Evolutionary conservation across 2,888 invertebrate species (phyloP).

Genomic region (Cotesia congregata): DNA sequence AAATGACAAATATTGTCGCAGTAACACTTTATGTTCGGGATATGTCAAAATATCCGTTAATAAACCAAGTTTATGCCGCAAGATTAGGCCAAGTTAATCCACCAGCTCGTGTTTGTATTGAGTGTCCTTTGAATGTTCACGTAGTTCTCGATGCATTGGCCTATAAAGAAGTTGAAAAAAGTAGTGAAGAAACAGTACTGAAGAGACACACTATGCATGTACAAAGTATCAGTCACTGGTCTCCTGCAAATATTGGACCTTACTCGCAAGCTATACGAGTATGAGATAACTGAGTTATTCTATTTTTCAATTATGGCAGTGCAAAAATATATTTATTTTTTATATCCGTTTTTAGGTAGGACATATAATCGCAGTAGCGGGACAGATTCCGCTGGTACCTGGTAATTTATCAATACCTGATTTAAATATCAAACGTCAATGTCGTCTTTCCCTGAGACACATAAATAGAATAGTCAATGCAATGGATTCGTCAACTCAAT

Average conservation of each 20-base stretch:
- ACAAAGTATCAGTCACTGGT: slow-evolving; percentile 96
- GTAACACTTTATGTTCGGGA: slow-evolving; percentile 88
- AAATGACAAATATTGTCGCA: slow-evolving; percentile 78
- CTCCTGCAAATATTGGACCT: slow-evolving; percentile 97
- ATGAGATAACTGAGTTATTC: slow-evolving; percentile 49
- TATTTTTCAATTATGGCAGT: slow-evolving; percentile 1
- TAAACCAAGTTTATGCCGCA: slow-evolving; percentile 84
- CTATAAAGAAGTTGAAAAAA: slow-evolving; percentile 69
- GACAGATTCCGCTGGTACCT: slow-evolving; percentile 92
- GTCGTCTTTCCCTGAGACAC: slow-evolving; percentile 87
- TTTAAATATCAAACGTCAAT: slow-evolving; percentile 86
- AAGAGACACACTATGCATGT: slow-evolving; percentile 89
- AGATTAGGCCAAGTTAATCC: slow-evolving; percentile 84
- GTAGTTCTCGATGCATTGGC: slow-evolving; percentile 84
- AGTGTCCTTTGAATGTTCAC: slow-evolving; percentile 83
- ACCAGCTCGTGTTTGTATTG: slow-evolving; percentile 88
- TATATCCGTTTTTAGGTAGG: slow-evolving; percentile 76
- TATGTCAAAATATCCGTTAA: slow-evolving; percentile 82
- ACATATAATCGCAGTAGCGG: slow-evolving; percentile 88
- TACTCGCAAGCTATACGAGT: slow-evolving; percentile 94
- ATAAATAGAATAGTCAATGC: slow-evolving; percentile 86
- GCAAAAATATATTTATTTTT: slow-evolving; percentile 3
- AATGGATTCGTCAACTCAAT: slow-evolving; percentile 82
- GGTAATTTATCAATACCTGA: slow-evolving; percentile 82
- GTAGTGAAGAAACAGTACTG: slow-evolving; percentile 58